Percentiles rank a stretch among this genome's conserved stretches.
Evolutionary conservation across 2,888 invertebrate species (phyloP).

Genomic region (Trimorus sp.): DNA sequence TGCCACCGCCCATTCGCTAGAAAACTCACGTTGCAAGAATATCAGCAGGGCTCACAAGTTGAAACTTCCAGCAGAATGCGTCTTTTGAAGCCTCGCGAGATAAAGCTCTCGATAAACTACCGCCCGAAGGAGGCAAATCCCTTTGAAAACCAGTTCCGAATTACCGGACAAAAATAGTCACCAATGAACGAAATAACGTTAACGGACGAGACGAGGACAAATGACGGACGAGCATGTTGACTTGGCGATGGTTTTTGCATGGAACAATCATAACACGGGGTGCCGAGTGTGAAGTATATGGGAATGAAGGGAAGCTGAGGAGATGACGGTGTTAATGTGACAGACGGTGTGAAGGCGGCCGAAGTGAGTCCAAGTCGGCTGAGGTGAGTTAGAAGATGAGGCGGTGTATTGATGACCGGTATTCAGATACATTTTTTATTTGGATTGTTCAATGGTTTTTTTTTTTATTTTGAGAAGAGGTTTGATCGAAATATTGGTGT

Average conservation of each 20-base stretch:
- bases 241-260: not conserved
- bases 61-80: constrained; percentile 62
- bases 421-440: no score
- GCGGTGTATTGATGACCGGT: no score
- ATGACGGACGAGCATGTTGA: not conserved
- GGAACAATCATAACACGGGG: not conserved
- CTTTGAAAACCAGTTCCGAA: constrained; percentile 64
- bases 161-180: constrained; percentile 58
- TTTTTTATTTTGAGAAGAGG: no score
- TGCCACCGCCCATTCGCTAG: constrained; percentile 78
- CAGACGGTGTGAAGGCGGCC: no score
- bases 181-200: constrained; percentile 52
- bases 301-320: not conserved
- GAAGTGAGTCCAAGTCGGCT: no score
- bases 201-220: not conserved
- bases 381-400: no score
- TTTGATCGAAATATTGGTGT: no score
- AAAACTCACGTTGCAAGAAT: constrained; percentile 64
- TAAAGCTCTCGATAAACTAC: constrained; percentile 63
- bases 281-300: not conserved
- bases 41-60: constrained; percentile 60
- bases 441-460: no score
- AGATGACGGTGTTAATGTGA: no score
- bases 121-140: constrained; percentile 58
- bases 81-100: constrained; percentile 61